These are phyloP conservation scores for Daboia siamensis DNA, from an alignment of 2,113 vertebrate genomes.

Conservation along the genomic window DNA sequence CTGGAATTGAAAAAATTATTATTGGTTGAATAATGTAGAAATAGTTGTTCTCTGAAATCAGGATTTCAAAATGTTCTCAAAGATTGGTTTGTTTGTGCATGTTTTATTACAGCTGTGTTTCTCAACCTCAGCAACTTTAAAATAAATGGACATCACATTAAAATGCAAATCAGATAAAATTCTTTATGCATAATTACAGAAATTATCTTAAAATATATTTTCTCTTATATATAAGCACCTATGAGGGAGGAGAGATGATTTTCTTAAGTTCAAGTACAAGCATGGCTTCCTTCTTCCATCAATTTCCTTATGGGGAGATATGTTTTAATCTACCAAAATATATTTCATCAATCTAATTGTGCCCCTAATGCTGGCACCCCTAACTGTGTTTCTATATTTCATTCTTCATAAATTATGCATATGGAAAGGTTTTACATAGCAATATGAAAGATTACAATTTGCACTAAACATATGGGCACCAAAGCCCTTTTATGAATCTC, in stretches of 20 bases:
- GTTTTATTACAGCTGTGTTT: neutral
- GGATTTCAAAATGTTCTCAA: neutral
- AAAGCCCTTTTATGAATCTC: neutral
- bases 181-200: neutral
- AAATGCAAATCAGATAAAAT: neutral
- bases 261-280: too few species aligned
- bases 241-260: neutral
- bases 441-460: neutral
- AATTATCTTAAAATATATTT: neutral
- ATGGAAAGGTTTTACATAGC: neutral
- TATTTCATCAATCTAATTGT: neutral
- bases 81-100: neutral
- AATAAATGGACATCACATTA: neutral
- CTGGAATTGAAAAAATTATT: neutral
- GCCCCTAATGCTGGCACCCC: neutral
- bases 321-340: neutral
- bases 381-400: neutral
- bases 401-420: neutral
- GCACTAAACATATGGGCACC: constrained; percentile 1
- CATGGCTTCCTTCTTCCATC: neutral
- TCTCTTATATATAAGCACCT: neutral
- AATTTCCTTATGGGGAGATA: neutral
- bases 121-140: neutral
- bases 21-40: neutral
- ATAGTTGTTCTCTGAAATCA: neutral